phyloP scores from a whole-genome alignment of 2,888 invertebrate genomes.

The Boloria euphrosyne region DNA sequence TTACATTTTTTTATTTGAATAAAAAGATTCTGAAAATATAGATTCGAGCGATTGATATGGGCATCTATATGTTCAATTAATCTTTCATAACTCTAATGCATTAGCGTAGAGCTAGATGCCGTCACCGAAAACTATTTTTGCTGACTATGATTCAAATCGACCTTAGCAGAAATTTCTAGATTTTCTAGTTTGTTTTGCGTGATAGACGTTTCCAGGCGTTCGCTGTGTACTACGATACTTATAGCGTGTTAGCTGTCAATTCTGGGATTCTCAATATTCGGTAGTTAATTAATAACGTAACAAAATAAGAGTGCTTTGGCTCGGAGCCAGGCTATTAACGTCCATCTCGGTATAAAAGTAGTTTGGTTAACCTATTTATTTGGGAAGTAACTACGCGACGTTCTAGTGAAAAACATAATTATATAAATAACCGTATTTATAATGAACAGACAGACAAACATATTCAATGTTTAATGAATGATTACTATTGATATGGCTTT shows the following conservation, averaged over 20 bases:
- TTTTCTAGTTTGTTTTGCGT: conserved; percentile 17
- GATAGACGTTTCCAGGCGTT: conserved; percentile 21
- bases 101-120: conserved; percentile 21
- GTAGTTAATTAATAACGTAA: conserved; percentile 35
- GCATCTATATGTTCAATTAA: background rate
- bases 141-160: conserved; percentile 32
- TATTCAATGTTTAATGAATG: background rate
- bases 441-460: conserved; percentile 1
- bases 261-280: conserved; percentile 17
- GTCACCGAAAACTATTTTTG: conserved; percentile 31
- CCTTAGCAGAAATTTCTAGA: conserved; percentile 33
- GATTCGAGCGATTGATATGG: background rate
- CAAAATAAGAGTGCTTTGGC: conserved; percentile 52
- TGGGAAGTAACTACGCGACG: conserved; percentile 25
- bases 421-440: background rate
- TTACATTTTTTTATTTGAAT: no score
- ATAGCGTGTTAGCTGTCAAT: conserved; percentile 14
- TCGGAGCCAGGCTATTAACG: conserved; percentile 55
- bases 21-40: background rate
- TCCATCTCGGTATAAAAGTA: conserved; percentile 55
- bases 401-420: conserved; percentile 15
- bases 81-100: conserved; percentile 9
- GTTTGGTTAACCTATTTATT: conserved; percentile 68
- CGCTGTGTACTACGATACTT: background rate
- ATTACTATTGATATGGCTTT: background rate